phyloP scores from a whole-genome alignment of 2,888 invertebrate genomes.

The Caprella mutica region DNA sequence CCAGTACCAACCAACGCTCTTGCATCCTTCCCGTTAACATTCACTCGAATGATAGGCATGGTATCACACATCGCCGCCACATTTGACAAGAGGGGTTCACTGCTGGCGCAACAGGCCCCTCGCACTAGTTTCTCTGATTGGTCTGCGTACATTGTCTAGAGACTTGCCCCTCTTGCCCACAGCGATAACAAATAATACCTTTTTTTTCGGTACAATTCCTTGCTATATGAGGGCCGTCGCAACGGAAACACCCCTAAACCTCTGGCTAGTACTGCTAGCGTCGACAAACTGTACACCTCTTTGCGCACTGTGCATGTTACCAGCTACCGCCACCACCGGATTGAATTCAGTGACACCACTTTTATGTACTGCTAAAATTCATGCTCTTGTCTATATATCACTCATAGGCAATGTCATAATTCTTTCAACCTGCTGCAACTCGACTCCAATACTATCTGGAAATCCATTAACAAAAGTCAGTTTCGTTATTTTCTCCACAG shows the following conservation, averaged over 20 bases:
- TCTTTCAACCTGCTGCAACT: neutral
- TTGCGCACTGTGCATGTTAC: too few species aligned
- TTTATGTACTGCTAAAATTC: too few species aligned
- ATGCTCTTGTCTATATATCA: too few species aligned
- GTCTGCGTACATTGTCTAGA: too few species aligned
- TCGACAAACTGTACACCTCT: too few species aligned
- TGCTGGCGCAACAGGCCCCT: neutral
- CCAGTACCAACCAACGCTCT: constrained; percentile 5
- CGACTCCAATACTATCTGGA: neutral
- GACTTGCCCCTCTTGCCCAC: too few species aligned
- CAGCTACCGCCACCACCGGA: too few species aligned
- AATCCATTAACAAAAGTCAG: constrained; percentile 4
- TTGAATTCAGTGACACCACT: too few species aligned
- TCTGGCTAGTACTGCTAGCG: too few species aligned
- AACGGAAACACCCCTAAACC: neutral
- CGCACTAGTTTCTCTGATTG: neutral
- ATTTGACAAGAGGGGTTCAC: neutral
- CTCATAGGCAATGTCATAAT: neutral
- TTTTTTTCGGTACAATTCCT: neutral
- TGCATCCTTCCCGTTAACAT: neutral
- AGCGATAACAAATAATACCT: too few species aligned
- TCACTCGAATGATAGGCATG: neutral
- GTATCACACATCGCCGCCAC: neutral
- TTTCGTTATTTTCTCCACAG: neutral
- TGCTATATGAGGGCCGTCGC: neutral